phyloP scores from a whole-genome alignment of 2,113 vertebrate genomes.

The Myrmophylax atrothorax region DNA sequence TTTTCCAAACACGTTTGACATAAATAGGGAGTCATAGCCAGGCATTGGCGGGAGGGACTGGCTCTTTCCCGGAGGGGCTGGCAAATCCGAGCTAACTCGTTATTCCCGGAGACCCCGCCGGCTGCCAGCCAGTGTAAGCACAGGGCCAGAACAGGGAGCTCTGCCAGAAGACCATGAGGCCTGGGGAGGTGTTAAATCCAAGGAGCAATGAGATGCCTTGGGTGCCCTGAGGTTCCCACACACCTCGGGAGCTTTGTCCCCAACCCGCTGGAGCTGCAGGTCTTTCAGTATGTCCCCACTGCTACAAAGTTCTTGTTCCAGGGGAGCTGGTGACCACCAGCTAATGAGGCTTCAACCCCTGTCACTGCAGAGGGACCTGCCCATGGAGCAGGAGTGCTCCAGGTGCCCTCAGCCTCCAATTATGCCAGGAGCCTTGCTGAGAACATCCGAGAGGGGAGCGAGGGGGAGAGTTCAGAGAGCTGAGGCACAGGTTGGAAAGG shows the following conservation, averaged over 20 bases:
- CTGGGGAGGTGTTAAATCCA: accelerated
- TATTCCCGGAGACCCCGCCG: accelerated
- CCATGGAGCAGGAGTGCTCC: neutral
- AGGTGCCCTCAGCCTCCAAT: neutral
- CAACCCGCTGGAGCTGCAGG: neutral
- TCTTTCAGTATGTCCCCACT: neutral
- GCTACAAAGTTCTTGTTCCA: neutral
- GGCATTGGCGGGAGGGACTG: neutral
- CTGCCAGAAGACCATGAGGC: neutral
- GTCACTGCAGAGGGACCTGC: neutral
- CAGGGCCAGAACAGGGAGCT: neutral
- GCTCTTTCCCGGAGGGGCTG: neutral
- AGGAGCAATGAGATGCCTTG: neutral
- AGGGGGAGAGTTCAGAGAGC: neutral
- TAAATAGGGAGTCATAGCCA: neutral
- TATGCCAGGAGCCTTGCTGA: neutral
- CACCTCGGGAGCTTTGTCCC: neutral
- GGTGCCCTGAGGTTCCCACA: neutral
- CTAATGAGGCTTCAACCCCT: neutral
- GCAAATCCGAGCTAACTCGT: neutral
- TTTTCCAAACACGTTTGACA: neutral
- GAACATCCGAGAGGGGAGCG: neutral
- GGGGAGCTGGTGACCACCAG: accelerated
- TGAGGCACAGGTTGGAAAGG: neutral
- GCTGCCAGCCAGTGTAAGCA: neutral